Conservation (phyloP, 1,140 invertebrate genomes). For the Tetranychus cinnabarinus region DNA sequence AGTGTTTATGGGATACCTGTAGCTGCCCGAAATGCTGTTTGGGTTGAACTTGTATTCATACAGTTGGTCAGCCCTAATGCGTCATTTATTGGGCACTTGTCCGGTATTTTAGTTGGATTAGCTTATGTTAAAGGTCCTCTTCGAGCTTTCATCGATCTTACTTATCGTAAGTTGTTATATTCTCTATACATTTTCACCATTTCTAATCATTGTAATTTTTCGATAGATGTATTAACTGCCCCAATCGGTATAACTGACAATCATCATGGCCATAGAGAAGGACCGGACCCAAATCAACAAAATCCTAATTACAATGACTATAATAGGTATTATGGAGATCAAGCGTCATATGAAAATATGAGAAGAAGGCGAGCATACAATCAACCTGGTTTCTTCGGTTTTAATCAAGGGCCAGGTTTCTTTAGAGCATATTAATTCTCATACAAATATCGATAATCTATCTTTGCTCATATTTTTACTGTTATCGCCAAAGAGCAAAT, state of each 20-base stretch:
- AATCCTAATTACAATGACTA: neutral
- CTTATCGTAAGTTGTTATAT: neutral
- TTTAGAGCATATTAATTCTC: neutral
- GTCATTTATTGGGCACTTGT: conserved; percentile 37
- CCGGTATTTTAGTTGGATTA: conserved; percentile 40
- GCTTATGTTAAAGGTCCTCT: conserved; percentile 35
- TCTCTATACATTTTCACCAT: neutral
- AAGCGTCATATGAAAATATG: neutral
- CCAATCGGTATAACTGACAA: neutral
- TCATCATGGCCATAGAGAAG: neutral
- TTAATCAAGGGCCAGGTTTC: too few species aligned
- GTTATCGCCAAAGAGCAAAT: too few species aligned
- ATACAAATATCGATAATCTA: neutral
- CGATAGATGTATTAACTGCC: neutral
- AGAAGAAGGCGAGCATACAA: too few species aligned
- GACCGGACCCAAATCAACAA: neutral
- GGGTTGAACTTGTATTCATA: conserved; percentile 40
- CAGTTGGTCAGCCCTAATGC: conserved; percentile 35
- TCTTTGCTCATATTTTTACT: too few species aligned
- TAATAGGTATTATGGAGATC: neutral
- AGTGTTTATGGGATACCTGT: conserved; percentile 27
- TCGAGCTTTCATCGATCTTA: conserved; percentile 26
- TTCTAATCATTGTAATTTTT: neutral
- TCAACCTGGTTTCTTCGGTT: too few species aligned
- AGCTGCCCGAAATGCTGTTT: conserved; percentile 31